Percentiles rank a stretch among this genome's conserved stretches.
These are phyloP conservation scores for Meteorus sp. DNA, from an alignment of 1,140 invertebrate genomes.

Conservation along the genomic window DNA sequence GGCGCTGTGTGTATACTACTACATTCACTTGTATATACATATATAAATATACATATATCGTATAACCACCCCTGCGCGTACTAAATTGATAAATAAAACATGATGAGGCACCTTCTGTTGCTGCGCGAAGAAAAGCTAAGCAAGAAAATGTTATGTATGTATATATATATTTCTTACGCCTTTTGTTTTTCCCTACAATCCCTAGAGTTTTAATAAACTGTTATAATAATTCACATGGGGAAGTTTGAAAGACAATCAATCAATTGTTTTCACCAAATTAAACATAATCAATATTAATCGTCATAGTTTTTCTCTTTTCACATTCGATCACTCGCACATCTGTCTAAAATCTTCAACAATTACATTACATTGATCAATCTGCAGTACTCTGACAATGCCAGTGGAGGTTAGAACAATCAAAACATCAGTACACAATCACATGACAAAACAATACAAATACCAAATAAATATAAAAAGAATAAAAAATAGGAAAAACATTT, in stretches of 20 bases:
- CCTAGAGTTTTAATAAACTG: background rate
- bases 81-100: conserved; percentile 27
- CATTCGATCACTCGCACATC: too few species aligned
- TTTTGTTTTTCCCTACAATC: conserved; percentile 2
- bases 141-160: conserved; percentile 10
- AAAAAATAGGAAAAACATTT: too few species aligned
- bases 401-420: too few species aligned
- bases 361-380: too few species aligned
- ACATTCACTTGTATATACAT: too few species aligned
- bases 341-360: too few species aligned
- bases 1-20: background rate
- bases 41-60: too few species aligned
- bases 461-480: too few species aligned
- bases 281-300: background rate
- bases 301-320: background rate
- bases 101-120: conserved; percentile 18
- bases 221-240: background rate
- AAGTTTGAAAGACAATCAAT: background rate
- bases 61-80: background rate
- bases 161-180: conserved; percentile 6
- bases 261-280: background rate
- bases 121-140: background rate
- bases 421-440: too few species aligned
- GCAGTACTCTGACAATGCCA: too few species aligned
- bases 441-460: too few species aligned